Conservation (phyloP, 2,797 vertebrate genomes). For the Microcaecilia unicolor region DNA sequence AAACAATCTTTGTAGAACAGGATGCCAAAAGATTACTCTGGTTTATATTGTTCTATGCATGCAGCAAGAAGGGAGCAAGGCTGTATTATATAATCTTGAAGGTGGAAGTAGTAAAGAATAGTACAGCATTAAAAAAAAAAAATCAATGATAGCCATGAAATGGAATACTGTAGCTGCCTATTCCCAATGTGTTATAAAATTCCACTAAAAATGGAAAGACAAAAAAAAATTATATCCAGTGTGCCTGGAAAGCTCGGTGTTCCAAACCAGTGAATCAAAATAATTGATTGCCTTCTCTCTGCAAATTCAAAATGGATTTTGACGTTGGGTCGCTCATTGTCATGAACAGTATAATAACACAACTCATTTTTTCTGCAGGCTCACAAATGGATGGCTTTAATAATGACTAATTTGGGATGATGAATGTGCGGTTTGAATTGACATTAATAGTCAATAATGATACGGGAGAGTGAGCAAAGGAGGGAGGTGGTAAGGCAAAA, state of each 20-base stretch:
- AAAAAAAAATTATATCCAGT: conserved; percentile 3
- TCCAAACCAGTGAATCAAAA: conserved; percentile 26
- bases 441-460: conserved; percentile 41
- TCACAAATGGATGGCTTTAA: conserved; percentile 32
- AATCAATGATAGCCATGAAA: rapidly evolving
- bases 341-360: conserved; percentile 41
- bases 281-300: conserved; percentile 45
- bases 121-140: no score
- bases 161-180: rapidly evolving
- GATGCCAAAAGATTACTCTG: no score
- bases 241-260: conserved; percentile 1
- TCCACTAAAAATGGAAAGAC: not conserved
- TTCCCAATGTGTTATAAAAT: not conserved
- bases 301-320: conserved; percentile 36
- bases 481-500: conserved; percentile 14
- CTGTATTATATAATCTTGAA: no score
- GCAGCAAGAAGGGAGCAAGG: no score
- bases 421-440: conserved; percentile 36
- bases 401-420: conserved; percentile 42
- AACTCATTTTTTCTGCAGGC: conserved; percentile 38
- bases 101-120: no score
- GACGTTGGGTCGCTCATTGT: conserved; percentile 39
- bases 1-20: no score
- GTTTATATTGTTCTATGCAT: no score
- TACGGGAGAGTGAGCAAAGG: conserved; percentile 23